Percentiles rank a stretch among this genome's conserved stretches.
phyloP scores from a whole-genome alignment of 2,888 invertebrate species.

The Drosophila siamana region DNA sequence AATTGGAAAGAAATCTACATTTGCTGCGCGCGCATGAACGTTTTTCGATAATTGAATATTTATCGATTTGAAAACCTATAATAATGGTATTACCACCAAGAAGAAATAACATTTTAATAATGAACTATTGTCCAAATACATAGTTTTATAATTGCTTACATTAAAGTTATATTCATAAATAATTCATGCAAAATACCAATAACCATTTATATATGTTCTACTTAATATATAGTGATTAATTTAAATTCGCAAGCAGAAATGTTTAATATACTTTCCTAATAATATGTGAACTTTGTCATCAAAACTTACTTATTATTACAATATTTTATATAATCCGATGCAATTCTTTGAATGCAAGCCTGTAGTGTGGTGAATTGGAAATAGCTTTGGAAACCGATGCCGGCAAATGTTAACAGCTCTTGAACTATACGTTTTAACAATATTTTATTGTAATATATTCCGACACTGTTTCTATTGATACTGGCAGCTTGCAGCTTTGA shows the following conservation, averaged over 20 bases:
- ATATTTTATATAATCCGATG: not conserved
- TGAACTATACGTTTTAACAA: not conserved
- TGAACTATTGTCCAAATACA: too few relatives aligned
- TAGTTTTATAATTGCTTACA: not conserved
- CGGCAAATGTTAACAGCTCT: slow-evolving; percentile 36
- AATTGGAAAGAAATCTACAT: slow-evolving; percentile 48
- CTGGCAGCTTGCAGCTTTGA: not conserved
- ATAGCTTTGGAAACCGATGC: slow-evolving; percentile 32
- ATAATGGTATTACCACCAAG: slow-evolving; percentile 8
- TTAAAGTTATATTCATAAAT: not conserved
- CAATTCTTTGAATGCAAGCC: slow-evolving; percentile 26
- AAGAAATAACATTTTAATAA: too few relatives aligned
- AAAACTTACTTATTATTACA: too few relatives aligned
- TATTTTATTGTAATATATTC: not conserved
- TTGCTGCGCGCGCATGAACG: slow-evolving; percentile 40
- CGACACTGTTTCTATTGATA: not conserved
- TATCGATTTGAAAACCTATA: not conserved
- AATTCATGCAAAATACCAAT: too few relatives aligned
- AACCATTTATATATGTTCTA: too few relatives aligned
- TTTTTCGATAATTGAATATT: slow-evolving; percentile 42
- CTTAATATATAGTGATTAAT: too few relatives aligned
- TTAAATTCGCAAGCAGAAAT: too few relatives aligned
- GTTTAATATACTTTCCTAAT: too few relatives aligned
- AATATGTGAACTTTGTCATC: too few relatives aligned
- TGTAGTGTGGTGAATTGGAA: slow-evolving; percentile 61